Percentiles rank a stretch among this genome's conserved stretches.
These are phyloP conservation scores for Scarus forsteni DNA, from an alignment of 2,797 vertebrate genomes.

Conservation along the genomic window DNA sequence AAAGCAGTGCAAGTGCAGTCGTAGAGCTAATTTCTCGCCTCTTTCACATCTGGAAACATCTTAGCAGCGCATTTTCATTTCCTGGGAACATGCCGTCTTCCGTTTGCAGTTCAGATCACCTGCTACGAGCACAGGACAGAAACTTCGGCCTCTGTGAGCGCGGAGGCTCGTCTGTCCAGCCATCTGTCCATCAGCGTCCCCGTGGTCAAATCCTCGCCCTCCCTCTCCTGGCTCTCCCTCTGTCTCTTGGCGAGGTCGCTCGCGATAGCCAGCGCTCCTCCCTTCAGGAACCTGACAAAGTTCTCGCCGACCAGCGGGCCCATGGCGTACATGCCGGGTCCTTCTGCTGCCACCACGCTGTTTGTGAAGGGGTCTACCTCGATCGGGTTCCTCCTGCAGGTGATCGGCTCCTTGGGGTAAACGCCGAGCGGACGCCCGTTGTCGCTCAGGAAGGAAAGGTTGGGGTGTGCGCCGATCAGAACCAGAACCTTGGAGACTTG, in stretches of 20 bases:
- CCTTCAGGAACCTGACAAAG: slow-evolving; percentile 88
- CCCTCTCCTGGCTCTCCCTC: not conserved
- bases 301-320: slow-evolving; percentile 88
- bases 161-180: slow-evolving; percentile 27
- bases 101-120: not conserved
- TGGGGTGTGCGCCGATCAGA: slow-evolving; percentile 85
- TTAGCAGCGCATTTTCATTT: not conserved
- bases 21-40: not conserved
- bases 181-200: slow-evolving; percentile 24
- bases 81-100: not conserved
- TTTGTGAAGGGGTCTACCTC: slow-evolving; percentile 84
- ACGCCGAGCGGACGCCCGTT: slow-evolving; percentile 69
- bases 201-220: not conserved
- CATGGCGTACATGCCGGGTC: slow-evolving; percentile 84
- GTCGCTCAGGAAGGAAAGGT: slow-evolving; percentile 80
- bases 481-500: slow-evolving; percentile 85
- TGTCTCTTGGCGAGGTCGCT: slow-evolving; percentile 72
- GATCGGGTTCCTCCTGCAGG: slow-evolving; percentile 84
- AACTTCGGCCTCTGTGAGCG: slow-evolving; percentile 2
- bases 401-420: slow-evolving; percentile 69
- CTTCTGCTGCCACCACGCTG: slow-evolving; percentile 64
- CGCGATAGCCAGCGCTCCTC: slow-evolving; percentile 84
- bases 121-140: slow-evolving; percentile 36
- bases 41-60: not conserved
- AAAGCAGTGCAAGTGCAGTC: not conserved